Percentiles rank a stretch among this genome's conserved stretches.
Conservation (phyloP, 2,888 invertebrate species). For the Steinernema scapterisci region DNA sequence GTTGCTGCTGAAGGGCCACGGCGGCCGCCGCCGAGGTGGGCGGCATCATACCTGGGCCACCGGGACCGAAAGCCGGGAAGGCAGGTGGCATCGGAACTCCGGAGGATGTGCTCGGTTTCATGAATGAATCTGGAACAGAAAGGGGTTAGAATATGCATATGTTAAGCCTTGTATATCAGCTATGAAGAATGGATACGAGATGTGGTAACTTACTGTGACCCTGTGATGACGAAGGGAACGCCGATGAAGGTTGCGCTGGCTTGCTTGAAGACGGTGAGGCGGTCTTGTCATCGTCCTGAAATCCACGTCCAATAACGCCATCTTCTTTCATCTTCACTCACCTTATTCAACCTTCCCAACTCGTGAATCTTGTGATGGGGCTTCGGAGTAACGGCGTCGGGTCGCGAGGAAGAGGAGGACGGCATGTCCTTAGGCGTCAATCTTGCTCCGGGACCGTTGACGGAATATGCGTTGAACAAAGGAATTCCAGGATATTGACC, state of each 20-base stretch:
- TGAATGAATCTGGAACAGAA: background rate
- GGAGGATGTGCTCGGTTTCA: constrained; percentile 6
- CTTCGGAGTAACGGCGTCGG: constrained; percentile 19
- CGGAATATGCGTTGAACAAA: background rate
- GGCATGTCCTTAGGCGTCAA: constrained; percentile 18
- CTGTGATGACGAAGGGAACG: background rate
- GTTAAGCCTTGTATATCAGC: background rate
- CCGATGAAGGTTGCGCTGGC: background rate
- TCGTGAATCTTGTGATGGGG: constrained; percentile 26
- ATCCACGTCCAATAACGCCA: background rate
- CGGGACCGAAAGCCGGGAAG: background rate
- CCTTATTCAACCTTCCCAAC: background rate
- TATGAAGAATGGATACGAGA: background rate
- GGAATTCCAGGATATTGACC: background rate
- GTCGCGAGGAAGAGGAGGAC: background rate
- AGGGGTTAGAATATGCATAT: no score
- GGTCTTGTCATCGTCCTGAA: constrained; percentile 19
- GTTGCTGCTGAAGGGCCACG: constrained; percentile 7
- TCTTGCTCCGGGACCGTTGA: background rate
- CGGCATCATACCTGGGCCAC: constrained; percentile 10
- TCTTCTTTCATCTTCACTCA: no score
- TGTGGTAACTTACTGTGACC: background rate
- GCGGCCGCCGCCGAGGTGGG: background rate
- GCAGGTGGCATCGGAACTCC: constrained; percentile 1
- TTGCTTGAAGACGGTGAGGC: constrained; percentile 7